Conservation (phyloP, 2,888 invertebrate genomes). For the Onchidella celtica region DNA sequence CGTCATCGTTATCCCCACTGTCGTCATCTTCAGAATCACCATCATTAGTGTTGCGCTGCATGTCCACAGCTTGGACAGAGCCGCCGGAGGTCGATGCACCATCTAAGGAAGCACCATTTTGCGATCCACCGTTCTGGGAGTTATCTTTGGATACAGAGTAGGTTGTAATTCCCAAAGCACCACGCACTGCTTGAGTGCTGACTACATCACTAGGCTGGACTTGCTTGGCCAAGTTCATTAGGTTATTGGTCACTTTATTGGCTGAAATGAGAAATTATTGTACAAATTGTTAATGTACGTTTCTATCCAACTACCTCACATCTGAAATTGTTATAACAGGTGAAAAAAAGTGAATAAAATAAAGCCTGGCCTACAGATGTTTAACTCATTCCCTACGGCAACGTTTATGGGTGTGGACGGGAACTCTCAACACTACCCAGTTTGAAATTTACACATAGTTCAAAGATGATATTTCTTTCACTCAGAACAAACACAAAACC, state of each 20-base stretch:
- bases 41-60: conserved; percentile 27
- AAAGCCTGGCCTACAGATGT: no score
- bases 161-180: conserved; percentile 61
- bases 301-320: no score
- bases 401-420: no score
- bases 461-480: no score
- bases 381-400: no score
- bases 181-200: conserved; percentile 56
- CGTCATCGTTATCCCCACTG: not conserved
- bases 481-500: no score
- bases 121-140: not conserved
- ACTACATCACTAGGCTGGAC: conserved; percentile 60
- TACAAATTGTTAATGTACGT: no score
- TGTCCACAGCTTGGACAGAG: not conserved
- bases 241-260: conserved; percentile 64
- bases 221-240: conserved; percentile 62
- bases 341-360: no score
- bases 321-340: no score
- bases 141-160: conserved; percentile 43
- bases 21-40: conserved; percentile 33
- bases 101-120: not conserved
- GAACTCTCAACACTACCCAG: no score
- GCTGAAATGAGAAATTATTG: conserved; percentile 56
- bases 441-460: no score
- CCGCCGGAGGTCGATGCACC: not conserved